A percentile compares a stretch with the other conserved stretches of the same genome.
Evolutionary conservation across 1,140 invertebrate genomes (phyloP).

Genomic region (Scaptomyza montana): DNA sequence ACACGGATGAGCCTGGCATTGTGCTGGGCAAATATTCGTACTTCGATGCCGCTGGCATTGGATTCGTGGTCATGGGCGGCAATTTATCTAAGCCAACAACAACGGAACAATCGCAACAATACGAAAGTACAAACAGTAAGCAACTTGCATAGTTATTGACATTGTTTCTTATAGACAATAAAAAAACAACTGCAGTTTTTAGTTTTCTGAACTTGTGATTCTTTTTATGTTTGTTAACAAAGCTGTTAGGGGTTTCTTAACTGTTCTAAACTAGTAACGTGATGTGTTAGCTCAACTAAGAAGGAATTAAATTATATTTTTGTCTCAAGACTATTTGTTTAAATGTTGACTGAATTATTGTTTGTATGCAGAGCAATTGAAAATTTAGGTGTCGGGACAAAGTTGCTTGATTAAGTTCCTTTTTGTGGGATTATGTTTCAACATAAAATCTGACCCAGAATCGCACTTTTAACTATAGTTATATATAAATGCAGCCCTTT

Average conservation of each 20-base stretch:
- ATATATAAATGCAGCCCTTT: too few species aligned
- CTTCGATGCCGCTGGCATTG: constrained; percentile 85
- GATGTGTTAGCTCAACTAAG: constrained; percentile 1
- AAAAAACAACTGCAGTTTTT: constrained; percentile 6
- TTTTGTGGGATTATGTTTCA: too few species aligned
- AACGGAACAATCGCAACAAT: constrained; percentile 7
- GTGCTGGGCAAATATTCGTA: constrained; percentile 89
- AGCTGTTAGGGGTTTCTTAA: too few species aligned
- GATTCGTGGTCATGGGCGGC: constrained; percentile 74
- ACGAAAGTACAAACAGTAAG: constrained; percentile 14
- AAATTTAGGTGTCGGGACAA: too few species aligned
- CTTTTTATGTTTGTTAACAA: background rate
- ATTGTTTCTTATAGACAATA: constrained; percentile 22
- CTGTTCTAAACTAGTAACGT: constrained; percentile 3
- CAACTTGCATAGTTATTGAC: constrained; percentile 50
- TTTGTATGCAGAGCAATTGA: too few species aligned
- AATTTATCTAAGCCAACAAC: constrained; percentile 65
- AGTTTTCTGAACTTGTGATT: too few species aligned
- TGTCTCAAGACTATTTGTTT: too few species aligned
- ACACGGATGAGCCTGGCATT: constrained; percentile 87
- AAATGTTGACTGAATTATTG: too few species aligned
- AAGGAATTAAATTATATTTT: background rate
- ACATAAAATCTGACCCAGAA: too few species aligned
- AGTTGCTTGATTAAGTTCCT: too few species aligned
- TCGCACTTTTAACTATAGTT: too few species aligned